Evolutionary conservation across 2,888 invertebrate species (phyloP).

Genomic region (Alloplasta piceator): DNA sequence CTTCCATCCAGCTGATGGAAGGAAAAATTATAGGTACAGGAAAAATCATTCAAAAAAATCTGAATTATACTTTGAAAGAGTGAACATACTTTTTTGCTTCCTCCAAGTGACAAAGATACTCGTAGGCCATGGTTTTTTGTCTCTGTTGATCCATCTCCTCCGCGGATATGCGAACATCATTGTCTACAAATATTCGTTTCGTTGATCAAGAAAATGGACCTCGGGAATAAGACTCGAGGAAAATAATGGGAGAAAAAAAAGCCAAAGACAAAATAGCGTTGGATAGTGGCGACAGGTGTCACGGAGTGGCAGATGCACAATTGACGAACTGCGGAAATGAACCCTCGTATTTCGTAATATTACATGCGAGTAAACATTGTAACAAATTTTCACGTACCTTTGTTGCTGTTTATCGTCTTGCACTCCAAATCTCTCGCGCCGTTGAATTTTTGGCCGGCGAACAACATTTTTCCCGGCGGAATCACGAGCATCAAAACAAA

Average conservation of each 20-base stretch:
- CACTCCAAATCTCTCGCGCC: conserved; percentile 32
- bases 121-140: conserved; percentile 90
- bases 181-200: conserved; percentile 54
- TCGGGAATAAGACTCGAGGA: not conserved
- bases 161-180: conserved; percentile 85
- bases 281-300: not conserved
- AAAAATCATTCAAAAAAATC: not conserved
- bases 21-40: not conserved
- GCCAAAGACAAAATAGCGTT: no score
- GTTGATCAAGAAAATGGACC: not conserved
- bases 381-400: conserved; percentile 31
- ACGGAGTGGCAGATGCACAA: not conserved
- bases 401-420: conserved; percentile 26
- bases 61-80: conserved; percentile 9
- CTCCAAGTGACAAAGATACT: conserved; percentile 91
- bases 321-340: not conserved
- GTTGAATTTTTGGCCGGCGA: conserved; percentile 54
- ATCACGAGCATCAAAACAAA: conserved; percentile 58
- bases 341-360: conserved; percentile 1
- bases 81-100: conserved; percentile 88
- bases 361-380: not conserved
- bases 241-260: not conserved
- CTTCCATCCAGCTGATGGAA: conserved; percentile 87
- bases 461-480: conserved; percentile 53
- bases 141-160: conserved; percentile 90